These are phyloP conservation scores for Smutsia gigantea DNA, from an alignment of 2,797 vertebrate species.

Conservation along the genomic window DNA sequence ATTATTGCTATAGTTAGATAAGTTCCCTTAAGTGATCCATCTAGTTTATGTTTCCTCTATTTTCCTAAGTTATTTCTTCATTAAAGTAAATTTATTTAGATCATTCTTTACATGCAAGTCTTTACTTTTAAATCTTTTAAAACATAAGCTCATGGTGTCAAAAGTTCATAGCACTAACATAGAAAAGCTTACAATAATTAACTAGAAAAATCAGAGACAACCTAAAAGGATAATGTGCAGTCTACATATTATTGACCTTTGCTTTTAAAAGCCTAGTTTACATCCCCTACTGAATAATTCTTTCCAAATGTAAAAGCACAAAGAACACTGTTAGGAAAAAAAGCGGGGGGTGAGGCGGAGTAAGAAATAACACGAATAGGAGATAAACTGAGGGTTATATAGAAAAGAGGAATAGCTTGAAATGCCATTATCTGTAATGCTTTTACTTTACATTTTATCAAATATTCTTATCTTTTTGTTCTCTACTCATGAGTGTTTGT, in stretches of 20 bases:
- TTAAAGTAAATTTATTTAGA: slow-evolving; percentile 31
- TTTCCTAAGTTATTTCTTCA: slow-evolving; percentile 40
- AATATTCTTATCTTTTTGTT: slow-evolving; percentile 8
- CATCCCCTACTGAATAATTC: background rate
- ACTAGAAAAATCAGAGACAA: slow-evolving; percentile 21
- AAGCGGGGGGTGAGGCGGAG: background rate
- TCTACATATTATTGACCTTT: background rate
- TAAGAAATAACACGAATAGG: background rate
- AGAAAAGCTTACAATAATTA: background rate
- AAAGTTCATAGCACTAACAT: background rate
- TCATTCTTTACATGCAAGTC: background rate
- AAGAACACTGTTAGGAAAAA: background rate
- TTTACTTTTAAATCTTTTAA: slow-evolving; percentile 32
- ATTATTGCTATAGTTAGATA: background rate
- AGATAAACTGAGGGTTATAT: background rate
- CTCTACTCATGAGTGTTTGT: background rate
- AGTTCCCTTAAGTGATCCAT: background rate
- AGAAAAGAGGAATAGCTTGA: background rate
- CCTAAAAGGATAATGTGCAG: slow-evolving; percentile 14
- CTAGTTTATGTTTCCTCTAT: background rate
- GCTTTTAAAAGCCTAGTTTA: slow-evolving; percentile 51
- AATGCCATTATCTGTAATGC: background rate
- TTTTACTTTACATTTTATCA: slow-evolving; percentile 51
- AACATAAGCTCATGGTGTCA: background rate
- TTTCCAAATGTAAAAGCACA: slow-evolving; percentile 10